Evolutionary conservation across 2,797 vertebrate species (phyloP).

Genomic region (Okamejei kenojei): DNA sequence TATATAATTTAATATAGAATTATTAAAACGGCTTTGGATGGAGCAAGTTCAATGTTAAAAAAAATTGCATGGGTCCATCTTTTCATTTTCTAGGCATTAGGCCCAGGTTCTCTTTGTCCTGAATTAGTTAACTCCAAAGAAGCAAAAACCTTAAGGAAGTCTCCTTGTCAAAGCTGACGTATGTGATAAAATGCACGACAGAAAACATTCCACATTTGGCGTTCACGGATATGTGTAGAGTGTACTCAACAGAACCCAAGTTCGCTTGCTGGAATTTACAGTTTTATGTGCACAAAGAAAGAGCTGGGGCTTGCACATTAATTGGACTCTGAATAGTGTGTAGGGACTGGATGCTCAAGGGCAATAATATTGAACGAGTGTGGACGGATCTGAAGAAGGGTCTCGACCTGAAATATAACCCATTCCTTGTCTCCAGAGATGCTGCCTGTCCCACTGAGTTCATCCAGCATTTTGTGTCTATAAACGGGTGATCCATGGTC

Average conservation of each 20-base stretch:
- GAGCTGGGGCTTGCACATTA: too few species aligned
- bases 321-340: too few species aligned
- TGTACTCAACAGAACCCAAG: neutral
- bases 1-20: neutral
- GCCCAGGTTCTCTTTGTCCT: neutral
- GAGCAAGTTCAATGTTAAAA: neutral
- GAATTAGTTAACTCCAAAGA: neutral
- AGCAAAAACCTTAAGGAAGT: neutral
- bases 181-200: neutral
- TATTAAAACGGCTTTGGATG: too few species aligned
- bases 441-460: too few species aligned
- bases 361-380: too few species aligned
- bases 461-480: too few species aligned
- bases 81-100: neutral
- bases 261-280: neutral
- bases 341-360: too few species aligned
- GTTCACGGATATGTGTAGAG: neutral
- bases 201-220: neutral
- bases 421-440: too few species aligned
- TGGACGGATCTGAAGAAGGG: too few species aligned
- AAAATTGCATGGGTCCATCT: neutral
- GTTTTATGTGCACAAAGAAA: neutral
- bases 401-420: too few species aligned
- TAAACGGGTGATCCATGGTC: too few species aligned
- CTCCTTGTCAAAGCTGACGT: neutral